Base-by-base conservation (phyloP, 1,140 invertebrate species). In the Philaenus spumarius region DNA sequence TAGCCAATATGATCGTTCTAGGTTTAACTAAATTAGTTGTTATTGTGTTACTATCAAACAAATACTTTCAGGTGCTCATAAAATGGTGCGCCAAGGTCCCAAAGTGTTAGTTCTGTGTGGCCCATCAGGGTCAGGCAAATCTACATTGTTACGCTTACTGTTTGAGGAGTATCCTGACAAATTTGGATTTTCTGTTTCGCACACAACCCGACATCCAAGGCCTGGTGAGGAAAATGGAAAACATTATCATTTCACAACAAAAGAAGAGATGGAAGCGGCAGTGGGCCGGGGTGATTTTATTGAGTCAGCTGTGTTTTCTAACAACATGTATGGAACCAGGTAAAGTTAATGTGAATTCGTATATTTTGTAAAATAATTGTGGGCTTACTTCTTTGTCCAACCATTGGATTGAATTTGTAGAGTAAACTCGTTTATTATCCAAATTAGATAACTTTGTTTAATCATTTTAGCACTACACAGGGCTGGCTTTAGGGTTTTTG, bases 291-390 rank as follows among this genome's bases (percentile, higher is more conserved):
- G 84, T 46, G 89, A 95, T 63, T 99, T 99, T 74, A 82, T 99
- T 55, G 97, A 99, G 77, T 82, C 81, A 65, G 94, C 96, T 11
- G 78, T 79, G 55, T 99, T 95, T 70, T 91, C 94, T 64, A 90
- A 89, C 7, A 98, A 99, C 72, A 75, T 91, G 67, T 99, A 99
- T 78, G 97, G 97, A 50, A 99, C 96, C 9, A 95, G 90, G 90
- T 52, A 34, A 58, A 23, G n/a, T 24, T n/a, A n/a, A n/a, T n/a
- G n/a, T n/a, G n/a, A n/a, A n/a, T n/a, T n/a, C n/a, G n/a, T n/a
- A n/a, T n/a, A n/a, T n/a, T n/a, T n/a, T n/a, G n/a, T n/a, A n/a
- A n/a, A n/a, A n/a, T n/a, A n/a, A n/a, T n/a, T n/a, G n/a, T n/a
- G n/a, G n/a, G n/a, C n/a, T n/a, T n/a, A n/a, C n/a, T n/a, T n/a